A percentile compares a stretch with the other conserved stretches of the same genome.
Conservation (phyloP, 1,140 invertebrate genomes). For the Heliconius congener region DNA sequence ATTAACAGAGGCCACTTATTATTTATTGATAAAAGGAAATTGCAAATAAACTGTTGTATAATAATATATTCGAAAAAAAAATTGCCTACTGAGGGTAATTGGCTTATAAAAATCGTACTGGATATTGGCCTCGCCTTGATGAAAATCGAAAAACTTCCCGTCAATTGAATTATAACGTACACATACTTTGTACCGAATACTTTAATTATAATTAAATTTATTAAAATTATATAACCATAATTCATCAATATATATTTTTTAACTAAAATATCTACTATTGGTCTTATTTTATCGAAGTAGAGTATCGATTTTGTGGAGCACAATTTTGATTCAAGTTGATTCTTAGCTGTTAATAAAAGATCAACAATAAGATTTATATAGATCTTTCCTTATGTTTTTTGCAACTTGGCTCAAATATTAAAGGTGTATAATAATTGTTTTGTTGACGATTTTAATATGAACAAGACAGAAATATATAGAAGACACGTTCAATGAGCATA, state of each 20-base stretch:
- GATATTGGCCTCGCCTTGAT: constrained; percentile 20
- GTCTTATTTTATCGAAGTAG: too few relatives aligned
- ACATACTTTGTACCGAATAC: constrained; percentile 32
- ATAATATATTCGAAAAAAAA: constrained; percentile 3
- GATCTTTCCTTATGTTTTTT: too few relatives aligned
- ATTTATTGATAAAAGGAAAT: constrained; percentile 15
- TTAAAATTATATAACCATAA: background rate
- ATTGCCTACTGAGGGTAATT: constrained; percentile 8
- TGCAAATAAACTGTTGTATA: constrained; percentile 11
- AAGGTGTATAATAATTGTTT: too few relatives aligned
- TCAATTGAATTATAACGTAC: constrained; percentile 29
- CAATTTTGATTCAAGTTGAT: too few relatives aligned
- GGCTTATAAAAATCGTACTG: constrained; percentile 17
- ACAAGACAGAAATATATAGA: too few relatives aligned
- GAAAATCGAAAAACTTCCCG: constrained; percentile 43
- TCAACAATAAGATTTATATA: too few relatives aligned
- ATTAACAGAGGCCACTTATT: background rate
- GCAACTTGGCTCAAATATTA: too few relatives aligned
- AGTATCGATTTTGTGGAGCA: too few relatives aligned
- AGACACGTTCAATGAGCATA: too few relatives aligned
- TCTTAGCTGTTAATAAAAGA: too few relatives aligned
- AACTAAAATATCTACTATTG: too few relatives aligned
- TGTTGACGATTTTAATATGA: too few relatives aligned
- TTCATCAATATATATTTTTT: background rate
- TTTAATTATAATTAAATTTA: background rate